Conservation (phyloP, 2,113 vertebrate species). For the Oryzias curvinotus region DNA sequence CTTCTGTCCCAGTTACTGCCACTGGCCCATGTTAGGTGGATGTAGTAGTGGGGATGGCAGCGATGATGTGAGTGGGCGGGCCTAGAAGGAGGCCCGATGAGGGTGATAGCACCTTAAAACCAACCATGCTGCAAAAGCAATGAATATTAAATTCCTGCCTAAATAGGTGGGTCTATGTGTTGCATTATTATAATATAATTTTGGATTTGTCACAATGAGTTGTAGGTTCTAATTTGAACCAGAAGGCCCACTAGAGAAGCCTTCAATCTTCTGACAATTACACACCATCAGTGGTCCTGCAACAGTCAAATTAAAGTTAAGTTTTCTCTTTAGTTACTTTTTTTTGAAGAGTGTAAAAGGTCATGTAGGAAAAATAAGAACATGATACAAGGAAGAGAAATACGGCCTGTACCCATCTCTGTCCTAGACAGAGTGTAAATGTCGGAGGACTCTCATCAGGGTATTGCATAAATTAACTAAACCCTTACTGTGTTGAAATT, state of each 20-base stretch:
- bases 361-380: constrained; percentile 48
- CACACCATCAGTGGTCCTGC: constrained; percentile 27
- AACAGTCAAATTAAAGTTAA: constrained; percentile 6
- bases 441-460: constrained; percentile 70
- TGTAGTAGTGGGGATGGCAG: constrained; percentile 62
- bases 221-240: constrained; percentile 70
- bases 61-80: constrained; percentile 67
- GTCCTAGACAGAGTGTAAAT: constrained; percentile 60
- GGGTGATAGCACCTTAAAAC: constrained; percentile 79
- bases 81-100: constrained; percentile 71
- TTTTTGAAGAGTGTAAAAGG: constrained; percentile 46
- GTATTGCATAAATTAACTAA: constrained; percentile 69
- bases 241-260: constrained; percentile 65
- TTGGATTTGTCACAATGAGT: constrained; percentile 77
- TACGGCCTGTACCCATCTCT: constrained; percentile 57
- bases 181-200: constrained; percentile 79
- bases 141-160: constrained; percentile 82
- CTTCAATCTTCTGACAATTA: constrained; percentile 56
- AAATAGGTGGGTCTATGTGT: constrained; percentile 79
- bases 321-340: constrained; percentile 11
- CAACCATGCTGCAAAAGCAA: constrained; percentile 82
- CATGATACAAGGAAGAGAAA: constrained; percentile 29
- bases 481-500: constrained; percentile 75
- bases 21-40: constrained; percentile 64
- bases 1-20: constrained; percentile 59